phyloP scores from a whole-genome alignment of 2,113 vertebrate genomes.

The Colinus virginianus region DNA sequence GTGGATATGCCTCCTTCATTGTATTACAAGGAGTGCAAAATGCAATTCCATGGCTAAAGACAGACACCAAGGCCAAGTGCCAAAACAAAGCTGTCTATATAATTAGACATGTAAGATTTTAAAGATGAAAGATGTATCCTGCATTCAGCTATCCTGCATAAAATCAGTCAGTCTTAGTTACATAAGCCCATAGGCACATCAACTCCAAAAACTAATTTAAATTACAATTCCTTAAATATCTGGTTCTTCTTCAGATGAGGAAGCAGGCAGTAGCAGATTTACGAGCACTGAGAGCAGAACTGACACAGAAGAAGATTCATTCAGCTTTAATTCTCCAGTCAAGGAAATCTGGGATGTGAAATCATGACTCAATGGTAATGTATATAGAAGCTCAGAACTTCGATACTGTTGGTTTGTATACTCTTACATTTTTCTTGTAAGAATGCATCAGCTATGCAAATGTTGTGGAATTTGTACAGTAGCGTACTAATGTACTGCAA shows the following conservation, averaged over 20 bases:
- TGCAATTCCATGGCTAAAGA: neutral
- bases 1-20: neutral
- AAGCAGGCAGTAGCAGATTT: conserved; percentile 88
- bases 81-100: neutral
- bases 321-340: conserved; percentile 62
- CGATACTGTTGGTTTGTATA: neutral
- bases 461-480: neutral
- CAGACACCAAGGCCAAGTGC: neutral
- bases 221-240: neutral
- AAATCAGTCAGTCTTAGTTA: neutral
- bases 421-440: neutral
- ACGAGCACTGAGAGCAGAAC: conserved; percentile 84
- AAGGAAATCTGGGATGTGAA: conserved; percentile 20
- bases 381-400: neutral
- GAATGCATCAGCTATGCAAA: neutral
- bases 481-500: neutral
- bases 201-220: neutral
- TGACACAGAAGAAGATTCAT: conserved; percentile 88
- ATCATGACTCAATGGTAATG: neutral
- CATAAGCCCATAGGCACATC: neutral
- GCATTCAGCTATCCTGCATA: neutral
- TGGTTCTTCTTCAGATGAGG: conserved; percentile 82
- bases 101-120: neutral
- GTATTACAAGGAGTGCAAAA: neutral
- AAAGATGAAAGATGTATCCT: neutral